These are phyloP conservation scores for Epizoanthus illoricatus DNA, from an alignment of 92 coral and sea anemone genomes.

Conservation along the genomic window DNA sequence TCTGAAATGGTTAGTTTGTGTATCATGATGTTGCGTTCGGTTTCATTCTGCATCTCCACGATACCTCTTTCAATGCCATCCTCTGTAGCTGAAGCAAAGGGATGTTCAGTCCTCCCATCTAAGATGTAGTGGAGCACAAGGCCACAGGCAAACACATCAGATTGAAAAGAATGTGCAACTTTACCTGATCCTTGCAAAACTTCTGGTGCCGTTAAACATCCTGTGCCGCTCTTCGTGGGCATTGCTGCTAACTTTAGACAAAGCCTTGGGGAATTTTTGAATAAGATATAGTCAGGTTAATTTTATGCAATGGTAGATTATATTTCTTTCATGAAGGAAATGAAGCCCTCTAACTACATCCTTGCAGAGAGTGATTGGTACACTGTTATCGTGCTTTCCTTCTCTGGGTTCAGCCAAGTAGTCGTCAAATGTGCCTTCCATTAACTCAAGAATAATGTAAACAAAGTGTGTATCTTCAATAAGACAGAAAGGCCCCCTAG, in stretches of 20 bases:
- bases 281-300: slow-evolving; percentile 55
- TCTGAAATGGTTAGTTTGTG: slow-evolving; percentile 18
- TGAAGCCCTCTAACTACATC: slow-evolving; percentile 42
- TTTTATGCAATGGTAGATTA: slow-evolving; percentile 65
- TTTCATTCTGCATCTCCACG: slow-evolving; percentile 26
- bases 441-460: slow-evolving; percentile 46
- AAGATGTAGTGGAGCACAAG: slow-evolving; percentile 52
- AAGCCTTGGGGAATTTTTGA: slow-evolving; percentile 41
- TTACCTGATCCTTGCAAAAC: not conserved
- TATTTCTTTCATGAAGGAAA: slow-evolving; percentile 38
- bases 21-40: slow-evolving; percentile 44
- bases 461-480: slow-evolving; percentile 17
- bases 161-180: slow-evolving; percentile 10
- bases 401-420: slow-evolving; percentile 7
- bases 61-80: slow-evolving; percentile 3
- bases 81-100: not conserved
- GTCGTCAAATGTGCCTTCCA: slow-evolving; percentile 53
- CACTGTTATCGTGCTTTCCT: not conserved
- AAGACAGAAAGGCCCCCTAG: slow-evolving; percentile 28
- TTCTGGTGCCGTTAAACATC: slow-evolving; percentile 66
- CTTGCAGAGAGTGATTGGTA: slow-evolving; percentile 36
- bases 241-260: slow-evolving; percentile 56
- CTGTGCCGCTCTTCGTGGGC: slow-evolving; percentile 45
- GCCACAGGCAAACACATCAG: slow-evolving; percentile 63
- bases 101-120: slow-evolving; percentile 45